Base-by-base conservation (phyloP, 1,140 invertebrate genomes). In the Aphaenogaster rudis region DNA sequence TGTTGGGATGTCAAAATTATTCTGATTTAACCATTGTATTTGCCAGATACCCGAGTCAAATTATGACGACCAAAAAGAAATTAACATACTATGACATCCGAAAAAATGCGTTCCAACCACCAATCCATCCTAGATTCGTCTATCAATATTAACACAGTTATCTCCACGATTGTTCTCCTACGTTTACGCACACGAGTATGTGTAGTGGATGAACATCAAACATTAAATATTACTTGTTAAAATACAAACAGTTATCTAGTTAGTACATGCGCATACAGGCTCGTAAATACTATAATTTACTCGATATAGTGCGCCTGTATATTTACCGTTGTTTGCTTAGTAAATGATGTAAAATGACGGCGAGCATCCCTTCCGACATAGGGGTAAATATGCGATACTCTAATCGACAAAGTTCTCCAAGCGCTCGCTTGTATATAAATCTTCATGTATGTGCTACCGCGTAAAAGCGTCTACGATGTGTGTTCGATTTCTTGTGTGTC, bases 221-320 rank as follows among this genome's bases (percentile, higher is more conserved):
- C 88, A 94, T 94, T 93, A 92, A 94, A 81, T 77, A 86, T 87
- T 90, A 88, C 59, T 88, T 61, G 80, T 88, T 91, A 88, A 88
- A 90, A 78, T 90, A 90, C 72, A 87, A 89, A 90, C 87, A 86
- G 77, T 91, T 78, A 91, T 91, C 88, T 86, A 91, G 39, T 91
- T 91, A 84, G 69, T 90, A 76, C 61, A 88, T 90, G 76, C 76
- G 78, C 79, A 61, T 87, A 78, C 72, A 61, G 64, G 87, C 33
- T 84, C 74, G 74, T 84, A 87, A 87, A 87, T 74, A 79, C 6
- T 86, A 88, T 81, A 28, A 28, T 77, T 77, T 74, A 66, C 3
- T 79, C 57, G 63, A 33, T 80, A 21, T 63, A 78, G 21, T 59
- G 71, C 57, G 57, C 11, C 64, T 64, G 11, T 48, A 54, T 61